Evolutionary conservation across 2,888 invertebrate genomes (phyloP).

Genomic region (Cepaea hortensis): DNA sequence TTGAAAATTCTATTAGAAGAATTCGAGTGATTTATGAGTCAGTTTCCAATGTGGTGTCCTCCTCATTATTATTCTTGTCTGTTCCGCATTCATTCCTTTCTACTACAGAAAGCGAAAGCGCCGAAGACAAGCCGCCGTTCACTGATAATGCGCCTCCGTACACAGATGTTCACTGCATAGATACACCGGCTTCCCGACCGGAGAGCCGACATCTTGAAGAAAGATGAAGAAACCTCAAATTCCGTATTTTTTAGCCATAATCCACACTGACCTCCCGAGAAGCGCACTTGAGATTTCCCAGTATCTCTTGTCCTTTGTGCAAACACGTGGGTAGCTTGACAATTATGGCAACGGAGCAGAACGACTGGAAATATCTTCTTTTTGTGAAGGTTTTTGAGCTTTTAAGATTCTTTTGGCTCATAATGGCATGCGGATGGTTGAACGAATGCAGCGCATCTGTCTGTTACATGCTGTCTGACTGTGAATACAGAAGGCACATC

Average conservation of each 20-base stretch:
- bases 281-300: neutral
- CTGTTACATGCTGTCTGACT: neutral
- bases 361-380: neutral
- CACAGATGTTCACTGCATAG: constrained; percentile 36
- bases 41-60: too few species aligned
- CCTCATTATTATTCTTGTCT: constrained; percentile 5
- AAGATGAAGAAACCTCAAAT: neutral
- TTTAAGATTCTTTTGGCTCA: constrained; percentile 21
- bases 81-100: neutral
- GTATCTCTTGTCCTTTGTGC: neutral
- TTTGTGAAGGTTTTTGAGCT: constrained; percentile 10
- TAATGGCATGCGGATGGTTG: constrained; percentile 16
- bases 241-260: constrained; percentile 21
- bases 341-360: constrained; percentile 14
- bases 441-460: constrained; percentile 31
- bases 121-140: neutral
- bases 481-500: neutral
- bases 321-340: constrained; percentile 28
- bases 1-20: too few species aligned
- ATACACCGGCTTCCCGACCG: neutral
- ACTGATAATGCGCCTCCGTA: neutral
- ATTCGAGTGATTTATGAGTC: constrained; percentile 22
- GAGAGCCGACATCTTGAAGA: neutral
- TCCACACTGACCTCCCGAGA: constrained; percentile 29
- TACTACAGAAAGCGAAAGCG: neutral